Percentiles rank a stretch among this genome's conserved stretches.
These are phyloP conservation scores for Buceros bicornis DNA, from an alignment of 2,797 vertebrate species.

Conservation along the genomic window DNA sequence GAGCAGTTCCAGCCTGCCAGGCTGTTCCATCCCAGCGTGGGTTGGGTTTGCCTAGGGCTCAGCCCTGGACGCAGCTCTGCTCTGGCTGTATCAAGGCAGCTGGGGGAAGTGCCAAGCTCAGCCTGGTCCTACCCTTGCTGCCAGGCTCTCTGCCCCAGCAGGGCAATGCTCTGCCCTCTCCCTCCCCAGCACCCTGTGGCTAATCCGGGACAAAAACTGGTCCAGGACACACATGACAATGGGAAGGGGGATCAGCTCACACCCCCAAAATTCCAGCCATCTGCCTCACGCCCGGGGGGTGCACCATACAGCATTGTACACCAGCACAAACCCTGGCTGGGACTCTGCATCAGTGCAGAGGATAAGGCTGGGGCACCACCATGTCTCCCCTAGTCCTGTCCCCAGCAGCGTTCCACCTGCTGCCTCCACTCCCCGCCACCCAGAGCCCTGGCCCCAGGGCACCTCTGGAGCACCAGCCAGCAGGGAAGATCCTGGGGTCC, in stretches of 20 bases:
- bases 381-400: fast-evolving
- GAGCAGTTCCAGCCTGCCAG: slow-evolving; percentile 2
- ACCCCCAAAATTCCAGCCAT: background rate
- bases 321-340: background rate
- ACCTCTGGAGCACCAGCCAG: background rate
- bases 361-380: background rate
- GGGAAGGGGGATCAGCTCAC: fast-evolving
- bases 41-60: background rate
- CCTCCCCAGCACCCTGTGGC: background rate
- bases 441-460: background rate
- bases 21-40: background rate
- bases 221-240: background rate
- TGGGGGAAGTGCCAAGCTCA: background rate
- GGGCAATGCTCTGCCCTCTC: background rate
- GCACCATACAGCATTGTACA: background rate
- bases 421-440: background rate
- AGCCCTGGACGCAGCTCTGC: background rate
- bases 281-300: fast-evolving
- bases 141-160: background rate
- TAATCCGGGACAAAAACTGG: background rate
- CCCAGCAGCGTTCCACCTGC: background rate
- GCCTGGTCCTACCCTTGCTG: background rate
- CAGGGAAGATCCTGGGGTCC: background rate
- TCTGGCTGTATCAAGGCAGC: background rate
- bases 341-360: background rate